A percentile compares a stretch with the other conserved stretches of the same genome.
Conservation (phyloP, 1,140 invertebrate genomes). For the Geopemphigus sp. region DNA sequence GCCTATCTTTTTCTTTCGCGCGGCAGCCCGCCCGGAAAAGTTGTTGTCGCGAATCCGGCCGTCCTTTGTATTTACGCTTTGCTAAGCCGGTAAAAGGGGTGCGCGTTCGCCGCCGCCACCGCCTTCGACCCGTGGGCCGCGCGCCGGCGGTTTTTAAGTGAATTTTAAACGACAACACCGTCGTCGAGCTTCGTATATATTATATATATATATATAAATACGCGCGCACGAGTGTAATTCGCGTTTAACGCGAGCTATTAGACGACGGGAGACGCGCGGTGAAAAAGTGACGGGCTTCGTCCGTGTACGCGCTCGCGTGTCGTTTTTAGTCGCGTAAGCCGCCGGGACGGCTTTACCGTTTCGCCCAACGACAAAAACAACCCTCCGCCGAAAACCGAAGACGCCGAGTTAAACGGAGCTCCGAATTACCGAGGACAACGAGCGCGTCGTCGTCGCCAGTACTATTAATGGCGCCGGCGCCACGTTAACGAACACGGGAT, state of each 20-base stretch:
- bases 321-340: not conserved
- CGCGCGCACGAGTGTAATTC: too few species aligned
- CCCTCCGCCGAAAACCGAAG: too few species aligned
- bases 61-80: conserved; percentile 48
- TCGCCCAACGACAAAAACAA: too few species aligned
- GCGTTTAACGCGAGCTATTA: conserved; percentile 47
- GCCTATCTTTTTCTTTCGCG: conserved; percentile 13
- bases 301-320: too few species aligned
- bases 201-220: too few species aligned
- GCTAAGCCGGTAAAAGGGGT: conserved; percentile 47
- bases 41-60: conserved; percentile 30
- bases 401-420: too few species aligned
- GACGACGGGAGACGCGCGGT: not conserved
- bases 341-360: too few species aligned
- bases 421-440: too few species aligned
- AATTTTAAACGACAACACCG: conserved; percentile 49
- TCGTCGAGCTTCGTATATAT: not conserved
- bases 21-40: conserved; percentile 9
- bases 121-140: not conserved
- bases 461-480: not conserved
- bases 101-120: not conserved
- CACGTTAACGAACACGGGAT: not conserved
- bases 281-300: not conserved
- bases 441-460: too few species aligned
- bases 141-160: conserved; percentile 37